Base-by-base conservation (phyloP, 2,888 invertebrate genomes). In the Prionchulus punctatus region DNA sequence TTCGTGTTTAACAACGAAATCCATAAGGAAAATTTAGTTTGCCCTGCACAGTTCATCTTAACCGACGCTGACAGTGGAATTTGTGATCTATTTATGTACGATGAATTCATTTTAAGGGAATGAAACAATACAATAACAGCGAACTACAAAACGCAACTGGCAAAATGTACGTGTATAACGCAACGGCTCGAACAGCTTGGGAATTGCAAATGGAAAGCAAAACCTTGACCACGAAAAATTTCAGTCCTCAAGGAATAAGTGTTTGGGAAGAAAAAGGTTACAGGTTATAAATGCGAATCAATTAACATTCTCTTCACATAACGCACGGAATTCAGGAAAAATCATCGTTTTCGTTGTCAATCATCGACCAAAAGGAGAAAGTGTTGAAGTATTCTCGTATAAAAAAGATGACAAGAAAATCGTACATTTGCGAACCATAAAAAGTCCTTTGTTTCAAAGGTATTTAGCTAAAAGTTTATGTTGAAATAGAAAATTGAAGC, bases 221-320 rank as follows among this genome's bases (percentile, higher is more conserved):
- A 30, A 47, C 2, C 1, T 25, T 58, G 42, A 26, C 58, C 3
- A 50, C 1, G 23, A 57, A 57, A 36, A 58, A 26, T 12, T 55
- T 57, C 50, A 54, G 55, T 55, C 59, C 59, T 1, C 59, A 59
- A n/a, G 59, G 59, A 25, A 25, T 59, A 1, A 7, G 23, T 28
- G n/a, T 31, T 26, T 55, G 30, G 43, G 23, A 21, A 12, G 57
- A 30, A 18, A 43, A 52, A 21, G 47, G 47, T 45, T 7, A 45
- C 7, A 12, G 36, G 18, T 12, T 18, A 36, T 36, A 15, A 12
- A 47, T 4, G 7, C 25, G 7, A 21, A 21, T 47, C 7, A 15
- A 15, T 12, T 48, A 7, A 48, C 7, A 7, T 25, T 48, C 12
- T 48, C 12, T 21, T 48, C 4, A 26, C 27, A n/a, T n/a, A n/a